Evolutionary conservation across 2,113 vertebrate genomes (phyloP), one percentile per base, ranked within the genome.

Genomic region (Pipa parva): DNA sequence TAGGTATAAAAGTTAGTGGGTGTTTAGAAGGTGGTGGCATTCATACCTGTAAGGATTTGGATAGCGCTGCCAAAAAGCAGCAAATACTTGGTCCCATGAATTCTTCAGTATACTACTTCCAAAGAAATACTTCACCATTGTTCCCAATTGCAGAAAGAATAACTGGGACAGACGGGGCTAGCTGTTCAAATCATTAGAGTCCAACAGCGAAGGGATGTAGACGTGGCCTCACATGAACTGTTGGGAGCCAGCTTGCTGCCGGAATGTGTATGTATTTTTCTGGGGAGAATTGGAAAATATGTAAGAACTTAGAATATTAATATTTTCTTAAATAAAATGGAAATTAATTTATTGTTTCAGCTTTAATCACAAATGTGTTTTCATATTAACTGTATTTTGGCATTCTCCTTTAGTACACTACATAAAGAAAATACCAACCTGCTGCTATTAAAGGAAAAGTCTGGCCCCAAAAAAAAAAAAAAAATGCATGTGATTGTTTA

Each of bases 81-180:
- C 74, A 72, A 89, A 94, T n/a, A 97, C 95, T 92, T 97, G 94
- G 93, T 96, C 95, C 95, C 95, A 97, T 71, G 89, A 90, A 83
- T 82, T 91, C 80, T 92, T 93, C 72, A 97, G 89, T 80, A 91
- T 84, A 76, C 88, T 84, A 63, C 87, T 76, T 71, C 91, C 92
- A 79, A 82, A 83, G 82, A 88, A 93, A 76, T 97, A 92, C 73
- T 97, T 97, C 81, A 94, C 93, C 95, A 98, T 98, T 80, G 85
- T 87, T 84, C 80, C 82, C 77, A 49, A 28, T 45, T 9, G 26
- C 27, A 42, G 39, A 17, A 52, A 49, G 48, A 70, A 61, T 42
- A 11, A 60, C 33, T 39, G 46, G 31, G 13, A 21, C 49, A 70
- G 39, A 17, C 25, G 22, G n/a, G 24, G 29, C 7, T 5, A 12